A percentile compares a stretch with the other conserved stretches of the same genome.
Conservation (phyloP, 2,888 invertebrate genomes). For the Ochlodes sylvanus region DNA sequence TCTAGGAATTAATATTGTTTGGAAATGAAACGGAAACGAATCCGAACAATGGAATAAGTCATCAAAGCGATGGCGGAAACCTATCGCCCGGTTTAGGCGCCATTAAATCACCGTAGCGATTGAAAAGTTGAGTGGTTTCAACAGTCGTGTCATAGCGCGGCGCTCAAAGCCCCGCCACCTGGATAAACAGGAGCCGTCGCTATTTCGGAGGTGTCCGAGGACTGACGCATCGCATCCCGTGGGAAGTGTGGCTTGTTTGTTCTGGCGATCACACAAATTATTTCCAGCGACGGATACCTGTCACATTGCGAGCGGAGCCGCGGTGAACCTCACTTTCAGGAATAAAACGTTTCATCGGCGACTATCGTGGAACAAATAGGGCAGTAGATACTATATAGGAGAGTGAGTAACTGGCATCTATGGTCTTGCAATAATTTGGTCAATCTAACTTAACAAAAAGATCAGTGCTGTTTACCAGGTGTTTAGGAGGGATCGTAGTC, state of each 20-base stretch:
- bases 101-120: neutral
- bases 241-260: slow-evolving; percentile 6
- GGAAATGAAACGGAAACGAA: too few relatives aligned
- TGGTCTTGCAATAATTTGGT: too few relatives aligned
- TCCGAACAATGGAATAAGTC: neutral
- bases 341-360: too few relatives aligned
- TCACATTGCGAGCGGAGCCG: neutral
- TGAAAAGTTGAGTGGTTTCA: slow-evolving; percentile 7
- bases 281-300: neutral
- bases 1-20: too few relatives aligned
- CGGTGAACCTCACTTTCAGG: too few relatives aligned
- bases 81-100: neutral
- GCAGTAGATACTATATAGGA: too few relatives aligned
- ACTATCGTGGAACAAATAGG: too few relatives aligned
- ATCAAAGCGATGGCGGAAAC: neutral
- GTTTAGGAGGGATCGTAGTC: too few relatives aligned
- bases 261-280: slow-evolving; percentile 6
- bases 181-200: neutral
- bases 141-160: neutral
- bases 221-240: slow-evolving; percentile 1
- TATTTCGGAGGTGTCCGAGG: neutral
- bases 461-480: too few relatives aligned
- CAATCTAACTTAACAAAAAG: too few relatives aligned
- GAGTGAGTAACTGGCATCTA: too few relatives aligned
- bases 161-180: neutral